Base-by-base conservation (phyloP, 2,113 vertebrate species). In the Peucedramus taeniatus region DNA sequence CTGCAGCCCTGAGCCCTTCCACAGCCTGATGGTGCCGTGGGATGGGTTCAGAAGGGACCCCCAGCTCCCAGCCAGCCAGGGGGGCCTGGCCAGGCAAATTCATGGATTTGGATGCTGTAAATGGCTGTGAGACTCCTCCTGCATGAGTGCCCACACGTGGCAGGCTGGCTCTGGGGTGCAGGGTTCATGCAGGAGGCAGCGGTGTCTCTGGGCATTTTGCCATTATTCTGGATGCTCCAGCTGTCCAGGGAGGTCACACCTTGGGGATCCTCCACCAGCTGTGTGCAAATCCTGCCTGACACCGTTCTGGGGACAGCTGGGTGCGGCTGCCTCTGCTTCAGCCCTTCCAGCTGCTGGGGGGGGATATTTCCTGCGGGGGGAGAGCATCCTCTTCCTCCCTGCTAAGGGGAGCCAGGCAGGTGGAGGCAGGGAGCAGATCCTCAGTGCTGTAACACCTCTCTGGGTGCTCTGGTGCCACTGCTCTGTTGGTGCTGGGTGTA, bases 161-260 rank as follows among this genome's bases (percentile, higher is more conserved):
- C 70, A 20, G 35, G 40, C 47, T 30, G 3, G 37, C 60, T 51
- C 51, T 63, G 79, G 5, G 4, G 15, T 8, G 1, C 0, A 5
- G 37, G 54, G 13, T 4, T 44, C 0, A 0, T 13, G 63, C 59
- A 63, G 51, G 16, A 56, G 59, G 24, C 63, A 44, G 7, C 0
- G 2, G 50, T 66, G 39, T 33, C 63, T 1, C 0, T 0, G 5
- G 66, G 45, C 2, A 1, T 42, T 84, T 49, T 12, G 45, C 45
- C 35, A 0, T 74, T 59, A 6, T 27, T 60, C 35, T 15, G 4
- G 37, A 7, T 54, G 26, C 42, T 60, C 59, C 0, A 0, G n/a
- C 1, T 0, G 71, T 51, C 75, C 71, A 27, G 76, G 39, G 40
- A 57, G 80, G 49, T 72, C 50, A 28, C 5, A 24, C 37, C 82